Evolutionary conservation across 1,140 invertebrate genomes (phyloP), one percentile per base, ranked within the genome.

Genomic region (Neodiprion lecontei): DNA sequence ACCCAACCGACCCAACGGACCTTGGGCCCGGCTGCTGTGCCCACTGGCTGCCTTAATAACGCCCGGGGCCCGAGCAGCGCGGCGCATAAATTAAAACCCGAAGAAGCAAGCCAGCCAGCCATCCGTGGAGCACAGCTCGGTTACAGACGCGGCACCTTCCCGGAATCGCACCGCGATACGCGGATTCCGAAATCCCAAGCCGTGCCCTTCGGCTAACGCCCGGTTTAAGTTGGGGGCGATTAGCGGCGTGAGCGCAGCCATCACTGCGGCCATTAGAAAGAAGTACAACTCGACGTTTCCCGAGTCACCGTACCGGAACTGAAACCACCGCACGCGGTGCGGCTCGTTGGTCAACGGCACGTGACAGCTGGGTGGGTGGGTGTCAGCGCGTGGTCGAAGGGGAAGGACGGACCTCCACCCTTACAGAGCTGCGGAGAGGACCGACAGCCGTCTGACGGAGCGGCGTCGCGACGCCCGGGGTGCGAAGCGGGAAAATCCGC

Each of bases 21-120:
- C 53, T 12, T 12, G 53, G 53, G 11, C 53, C n/a, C 53, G 53
- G 11, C 53, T 61, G 11, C 53, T 12, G 53, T 17, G 28, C 5
- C 5, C 2, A 40, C n/a, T 12, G 11, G 11, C 53, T 12, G 53
- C 53, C 53, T 84, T 87, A 88, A 88, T 87, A 87, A 86, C 83
- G 86, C 83, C 81, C 74, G 65, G 75, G 79, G 84, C 77, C 72
- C 28, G 28, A 40, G 28, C 28, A 79, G 79, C 40, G 81, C 81
- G 77, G 78, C 83, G 87, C 86, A 87, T 87, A 88, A 87, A 88
- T 88, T 88, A 86, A 84, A 86, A 87, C 80, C 78, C n/a, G 53
- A 81, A 79, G 79, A 78, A 82, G 79, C 79, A 78, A 21, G 17
- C 17, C 17, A 21, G 28, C 28, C 74, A 14, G 12, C 61, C 17